Percentiles rank a stretch among this genome's conserved stretches.
phyloP scores from a whole-genome alignment of 1,140 invertebrate species.

The Dinoponera quadriceps region DNA sequence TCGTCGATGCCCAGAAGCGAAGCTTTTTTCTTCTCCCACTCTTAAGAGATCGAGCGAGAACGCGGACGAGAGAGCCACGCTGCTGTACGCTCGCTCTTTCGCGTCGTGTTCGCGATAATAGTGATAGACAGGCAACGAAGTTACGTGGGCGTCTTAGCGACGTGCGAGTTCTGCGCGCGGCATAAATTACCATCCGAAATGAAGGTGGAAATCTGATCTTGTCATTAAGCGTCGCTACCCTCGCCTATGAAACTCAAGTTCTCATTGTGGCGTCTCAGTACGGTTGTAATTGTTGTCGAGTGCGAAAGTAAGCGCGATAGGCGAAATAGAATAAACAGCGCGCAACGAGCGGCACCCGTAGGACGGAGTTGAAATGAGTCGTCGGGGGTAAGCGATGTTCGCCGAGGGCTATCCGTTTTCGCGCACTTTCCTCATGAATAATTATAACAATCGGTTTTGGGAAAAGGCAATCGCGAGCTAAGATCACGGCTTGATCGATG shows the following conservation, averaged over 20 bases:
- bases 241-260: conserved; percentile 65
- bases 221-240: conserved; percentile 68
- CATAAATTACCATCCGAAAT: conserved; percentile 74
- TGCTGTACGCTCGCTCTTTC: conserved; percentile 5
- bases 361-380: neutral
- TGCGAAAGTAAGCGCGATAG: conserved; percentile 53
- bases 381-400: too few relatives aligned
- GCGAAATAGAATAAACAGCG: conserved; percentile 22
- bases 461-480: neutral
- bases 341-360: neutral
- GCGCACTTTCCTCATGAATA: neutral
- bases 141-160: conserved; percentile 73
- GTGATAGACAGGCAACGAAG: conserved; percentile 73
- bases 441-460: neutral
- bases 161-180: conserved; percentile 58
- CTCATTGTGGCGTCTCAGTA: conserved; percentile 44
- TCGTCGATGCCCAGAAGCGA: conserved; percentile 11
- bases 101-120: conserved; percentile 71
- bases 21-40: neutral
- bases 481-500: neutral
- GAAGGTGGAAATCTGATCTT: conserved; percentile 72
- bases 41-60: neutral
- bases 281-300: conserved; percentile 54
- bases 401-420: too few relatives aligned
- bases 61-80: too few relatives aligned